Conservation (phyloP, 2,113 vertebrate species). For the Aegypius monachus region DNA sequence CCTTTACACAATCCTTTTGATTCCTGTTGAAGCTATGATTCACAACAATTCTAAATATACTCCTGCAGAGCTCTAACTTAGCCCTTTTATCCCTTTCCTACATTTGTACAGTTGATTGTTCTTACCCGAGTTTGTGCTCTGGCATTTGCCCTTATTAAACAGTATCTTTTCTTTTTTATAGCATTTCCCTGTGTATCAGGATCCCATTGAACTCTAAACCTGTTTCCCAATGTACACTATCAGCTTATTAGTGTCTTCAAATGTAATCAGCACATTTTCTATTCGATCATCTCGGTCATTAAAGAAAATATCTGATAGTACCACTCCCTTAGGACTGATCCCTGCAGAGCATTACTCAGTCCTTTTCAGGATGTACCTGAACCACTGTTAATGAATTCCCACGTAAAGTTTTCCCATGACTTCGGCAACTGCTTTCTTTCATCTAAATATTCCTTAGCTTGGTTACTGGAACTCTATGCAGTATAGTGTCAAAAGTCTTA, state of each 20-base stretch:
- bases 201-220: background rate
- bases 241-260: background rate
- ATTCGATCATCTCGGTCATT: background rate
- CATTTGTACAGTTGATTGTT: background rate
- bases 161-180: background rate
- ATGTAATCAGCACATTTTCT: background rate
- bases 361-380: background rate
- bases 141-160: background rate
- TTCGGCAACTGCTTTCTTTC: background rate
- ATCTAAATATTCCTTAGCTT: background rate
- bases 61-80: background rate
- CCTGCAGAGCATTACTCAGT: background rate
- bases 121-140: background rate
- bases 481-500: background rate
- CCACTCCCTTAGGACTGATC: background rate
- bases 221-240: background rate
- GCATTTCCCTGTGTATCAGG: background rate
- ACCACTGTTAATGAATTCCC: background rate
- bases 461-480: background rate
- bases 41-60: conserved; percentile 1
- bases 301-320: background rate
- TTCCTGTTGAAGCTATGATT: background rate
- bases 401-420: background rate
- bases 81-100: background rate
- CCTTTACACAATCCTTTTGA: background rate